Conservation (phyloP, 2,888 invertebrate species). For the Torymus aiolomorphi region DNA sequence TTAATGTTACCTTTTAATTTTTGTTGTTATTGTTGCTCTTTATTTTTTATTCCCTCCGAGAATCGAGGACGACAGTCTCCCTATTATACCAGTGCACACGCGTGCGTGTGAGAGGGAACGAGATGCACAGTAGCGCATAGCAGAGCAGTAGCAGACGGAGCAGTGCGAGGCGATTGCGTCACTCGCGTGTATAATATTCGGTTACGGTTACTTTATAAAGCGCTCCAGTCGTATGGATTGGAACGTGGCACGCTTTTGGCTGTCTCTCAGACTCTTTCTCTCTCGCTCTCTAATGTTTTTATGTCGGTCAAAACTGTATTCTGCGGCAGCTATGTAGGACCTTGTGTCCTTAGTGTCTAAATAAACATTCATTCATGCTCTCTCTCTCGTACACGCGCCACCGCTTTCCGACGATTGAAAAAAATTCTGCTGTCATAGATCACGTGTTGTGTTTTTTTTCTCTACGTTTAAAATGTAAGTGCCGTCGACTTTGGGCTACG, state of each 20-base stretch:
- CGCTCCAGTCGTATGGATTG: conserved; percentile 51
- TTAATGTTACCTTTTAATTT: no score
- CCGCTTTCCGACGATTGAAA: no score
- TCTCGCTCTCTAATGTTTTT: no score
- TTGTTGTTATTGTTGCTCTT: conserved; percentile 33
- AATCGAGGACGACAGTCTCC: conserved; percentile 29
- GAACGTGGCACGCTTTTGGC: conserved; percentile 55
- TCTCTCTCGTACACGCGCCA: no score
- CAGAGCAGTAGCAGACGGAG: conserved; percentile 56
- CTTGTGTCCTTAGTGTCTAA: no score
- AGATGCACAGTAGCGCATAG: conserved; percentile 49
- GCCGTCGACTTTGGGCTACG: no score
- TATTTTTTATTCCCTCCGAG: conserved; percentile 24
- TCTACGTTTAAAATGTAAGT: no score
- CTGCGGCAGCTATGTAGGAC: no score
- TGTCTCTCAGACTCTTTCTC: conserved; percentile 1
- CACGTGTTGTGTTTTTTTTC: no score
- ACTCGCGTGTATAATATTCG: conserved; percentile 55
- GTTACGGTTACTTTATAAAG: conserved; percentile 58
- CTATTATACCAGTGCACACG: neutral
- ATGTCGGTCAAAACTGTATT: no score
- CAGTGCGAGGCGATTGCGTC: conserved; percentile 57
- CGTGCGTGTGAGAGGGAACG: neutral
- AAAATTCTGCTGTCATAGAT: no score
- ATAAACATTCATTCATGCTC: no score